phyloP scores from a whole-genome alignment of 2,797 vertebrate genomes.

The Hippocampus kuda region DNA sequence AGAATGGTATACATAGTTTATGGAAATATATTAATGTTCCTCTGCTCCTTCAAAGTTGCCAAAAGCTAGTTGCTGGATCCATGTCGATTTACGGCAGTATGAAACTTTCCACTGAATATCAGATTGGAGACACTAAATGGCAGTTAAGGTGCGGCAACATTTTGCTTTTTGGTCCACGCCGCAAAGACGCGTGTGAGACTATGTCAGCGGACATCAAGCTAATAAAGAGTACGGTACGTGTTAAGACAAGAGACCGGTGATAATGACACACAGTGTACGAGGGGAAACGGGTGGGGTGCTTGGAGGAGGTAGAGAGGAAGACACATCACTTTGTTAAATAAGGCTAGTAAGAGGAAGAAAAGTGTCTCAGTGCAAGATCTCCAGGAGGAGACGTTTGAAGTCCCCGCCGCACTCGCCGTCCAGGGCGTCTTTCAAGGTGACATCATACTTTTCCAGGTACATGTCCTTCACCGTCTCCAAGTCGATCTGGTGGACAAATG shows the following conservation, averaged over 20 bases:
- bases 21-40: too few relatives aligned
- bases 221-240: neutral
- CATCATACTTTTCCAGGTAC: constrained; percentile 86
- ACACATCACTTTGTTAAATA: constrained; percentile 8
- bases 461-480: constrained; percentile 85
- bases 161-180: constrained; percentile 44
- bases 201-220: constrained; percentile 6
- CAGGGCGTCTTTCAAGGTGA: constrained; percentile 78
- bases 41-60: neutral
- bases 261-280: constrained; percentile 2
- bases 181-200: constrained; percentile 23
- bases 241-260: neutral
- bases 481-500: constrained; percentile 67
- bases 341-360: constrained; percentile 7
- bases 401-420: constrained; percentile 84
- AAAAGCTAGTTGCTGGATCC: neutral
- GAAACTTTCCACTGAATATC: constrained; percentile 1
- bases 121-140: constrained; percentile 13
- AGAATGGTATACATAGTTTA: neutral
- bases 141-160: neutral
- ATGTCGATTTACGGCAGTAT: neutral
- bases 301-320: constrained; percentile 7
- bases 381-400: constrained; percentile 81
- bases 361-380: constrained; percentile 75
- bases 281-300: neutral